Evolutionary conservation across 2,888 invertebrate genomes (phyloP).

Genomic region (Cheilosia variabilis): DNA sequence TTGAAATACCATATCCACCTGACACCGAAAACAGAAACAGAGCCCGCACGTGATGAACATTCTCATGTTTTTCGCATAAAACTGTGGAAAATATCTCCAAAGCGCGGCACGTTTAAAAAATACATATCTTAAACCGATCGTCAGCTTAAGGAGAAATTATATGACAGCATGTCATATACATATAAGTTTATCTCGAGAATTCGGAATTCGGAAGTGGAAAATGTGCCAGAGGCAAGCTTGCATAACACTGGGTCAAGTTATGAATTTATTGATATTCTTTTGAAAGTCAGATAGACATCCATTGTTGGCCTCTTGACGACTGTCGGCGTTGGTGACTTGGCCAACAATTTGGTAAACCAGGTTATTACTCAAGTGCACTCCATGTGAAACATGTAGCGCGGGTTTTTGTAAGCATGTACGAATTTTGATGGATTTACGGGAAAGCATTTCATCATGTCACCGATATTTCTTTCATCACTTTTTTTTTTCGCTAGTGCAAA

Average conservation of each 20-base stretch:
- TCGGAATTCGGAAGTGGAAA: slow-evolving; percentile 31
- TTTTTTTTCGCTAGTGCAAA: slow-evolving; percentile 39
- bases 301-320: not conserved
- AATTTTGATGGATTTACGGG: slow-evolving; percentile 25
- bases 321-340: not conserved
- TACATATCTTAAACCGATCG: slow-evolving; percentile 10
- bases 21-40: slow-evolving; percentile 38
- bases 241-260: slow-evolving; percentile 22
- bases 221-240: slow-evolving; percentile 22
- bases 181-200: not conserved
- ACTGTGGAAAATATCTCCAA: slow-evolving; percentile 10
- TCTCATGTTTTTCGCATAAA: slow-evolving; percentile 4
- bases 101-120: slow-evolving; percentile 12
- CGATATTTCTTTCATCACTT: slow-evolving; percentile 18
- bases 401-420: slow-evolving; percentile 22
- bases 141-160: slow-evolving; percentile 34
- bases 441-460: slow-evolving; percentile 43
- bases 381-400: slow-evolving; percentile 44
- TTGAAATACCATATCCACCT: slow-evolving; percentile 48
- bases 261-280: slow-evolving; percentile 4
- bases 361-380: slow-evolving; percentile 33
- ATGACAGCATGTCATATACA: not conserved
- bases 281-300: not conserved
- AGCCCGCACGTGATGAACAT: slow-evolving; percentile 43
- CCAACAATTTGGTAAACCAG: slow-evolving; percentile 13